These are phyloP conservation scores for Rhinatrema bivittatum DNA, from an alignment of 2,797 vertebrate genomes.

Conservation along the genomic window DNA sequence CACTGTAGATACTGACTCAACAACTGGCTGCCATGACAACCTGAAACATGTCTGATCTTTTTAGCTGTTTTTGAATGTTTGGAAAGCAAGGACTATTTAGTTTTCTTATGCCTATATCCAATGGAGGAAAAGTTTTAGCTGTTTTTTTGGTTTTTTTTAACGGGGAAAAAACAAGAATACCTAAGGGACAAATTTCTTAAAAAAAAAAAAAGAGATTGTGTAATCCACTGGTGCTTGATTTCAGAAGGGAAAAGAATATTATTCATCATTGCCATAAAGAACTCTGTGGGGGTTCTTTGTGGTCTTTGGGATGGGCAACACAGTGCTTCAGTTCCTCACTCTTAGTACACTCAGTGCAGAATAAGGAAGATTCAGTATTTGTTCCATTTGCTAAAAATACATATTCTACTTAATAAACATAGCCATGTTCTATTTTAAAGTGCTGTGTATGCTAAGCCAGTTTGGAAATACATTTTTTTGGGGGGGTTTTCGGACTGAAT, in stretches of 20 bases:
- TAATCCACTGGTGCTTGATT: conserved; percentile 4
- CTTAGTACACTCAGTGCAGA: too few species aligned
- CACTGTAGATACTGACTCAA: conserved; percentile 13
- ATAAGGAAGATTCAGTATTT: too few species aligned
- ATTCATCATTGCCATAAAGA: conserved; percentile 29
- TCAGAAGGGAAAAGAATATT: conserved; percentile 11
- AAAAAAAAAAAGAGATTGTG: conserved; percentile 16
- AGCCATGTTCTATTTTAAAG: too few species aligned
- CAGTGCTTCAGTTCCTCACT: too few species aligned
- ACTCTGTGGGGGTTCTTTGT: conserved; percentile 24
- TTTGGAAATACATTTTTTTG: too few species aligned
- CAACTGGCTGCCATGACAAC: conserved; percentile 14
- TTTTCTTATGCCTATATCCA: conserved; percentile 17
- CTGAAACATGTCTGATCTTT: conserved; percentile 25
- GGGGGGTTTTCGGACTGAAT: too few species aligned
- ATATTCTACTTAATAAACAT: too few species aligned
- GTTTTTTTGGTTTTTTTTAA: conserved; percentile 21
- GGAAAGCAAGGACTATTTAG: conserved; percentile 20
- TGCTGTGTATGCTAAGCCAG: too few species aligned
- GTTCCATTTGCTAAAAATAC: too few species aligned
- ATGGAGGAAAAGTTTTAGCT: conserved; percentile 19
- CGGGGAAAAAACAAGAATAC: conserved; percentile 7
- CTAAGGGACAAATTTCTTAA: conserved; percentile 1
- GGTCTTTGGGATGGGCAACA: too few species aligned
- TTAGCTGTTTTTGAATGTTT: too few species aligned